Percentiles rank a stretch among this genome's conserved stretches.
These are phyloP conservation scores for Yponomeuta cagnagella DNA, from an alignment of 2,888 invertebrate species.

Conservation along the genomic window DNA sequence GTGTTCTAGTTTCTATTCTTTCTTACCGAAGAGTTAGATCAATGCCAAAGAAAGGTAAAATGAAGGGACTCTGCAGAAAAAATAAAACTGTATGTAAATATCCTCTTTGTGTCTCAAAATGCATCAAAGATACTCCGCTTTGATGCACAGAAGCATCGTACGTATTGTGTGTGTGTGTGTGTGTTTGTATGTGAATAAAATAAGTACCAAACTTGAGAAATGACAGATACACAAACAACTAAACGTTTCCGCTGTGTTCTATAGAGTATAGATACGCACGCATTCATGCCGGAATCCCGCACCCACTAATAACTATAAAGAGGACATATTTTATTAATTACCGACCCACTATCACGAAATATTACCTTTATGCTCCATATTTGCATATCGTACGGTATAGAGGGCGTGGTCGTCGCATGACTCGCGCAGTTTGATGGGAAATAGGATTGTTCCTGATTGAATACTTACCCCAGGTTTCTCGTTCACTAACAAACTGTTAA, in stretches of 20 bases:
- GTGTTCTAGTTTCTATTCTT: no score
- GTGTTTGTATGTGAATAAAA: no score
- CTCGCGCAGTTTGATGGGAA: constrained; percentile 19
- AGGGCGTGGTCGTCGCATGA: constrained; percentile 57
- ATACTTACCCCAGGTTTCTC: background rate
- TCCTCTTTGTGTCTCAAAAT: no score
- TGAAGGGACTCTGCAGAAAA: no score
- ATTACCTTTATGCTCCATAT: constrained; percentile 63
- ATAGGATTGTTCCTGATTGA: background rate
- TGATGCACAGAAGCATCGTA: no score
- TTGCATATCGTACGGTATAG: constrained; percentile 66
- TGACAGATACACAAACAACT: background rate
- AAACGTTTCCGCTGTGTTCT: background rate
- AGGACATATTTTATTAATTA: constrained; percentile 74
- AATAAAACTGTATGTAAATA: no score
- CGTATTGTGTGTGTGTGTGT: no score
- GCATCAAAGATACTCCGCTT: no score
- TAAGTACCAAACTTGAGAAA: no score
- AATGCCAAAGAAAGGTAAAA: no score
- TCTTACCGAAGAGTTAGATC: no score
- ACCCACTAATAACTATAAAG: constrained; percentile 28
- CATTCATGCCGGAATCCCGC: constrained; percentile 16
- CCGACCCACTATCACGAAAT: constrained; percentile 66
- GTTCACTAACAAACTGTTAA: background rate
- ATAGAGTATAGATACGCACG: background rate